Percentiles rank a stretch among this genome's conserved stretches.
These are phyloP conservation scores for Hirtodrosophila alboralis DNA, from an alignment of 2,888 invertebrate genomes.

Conservation along the genomic window DNA sequence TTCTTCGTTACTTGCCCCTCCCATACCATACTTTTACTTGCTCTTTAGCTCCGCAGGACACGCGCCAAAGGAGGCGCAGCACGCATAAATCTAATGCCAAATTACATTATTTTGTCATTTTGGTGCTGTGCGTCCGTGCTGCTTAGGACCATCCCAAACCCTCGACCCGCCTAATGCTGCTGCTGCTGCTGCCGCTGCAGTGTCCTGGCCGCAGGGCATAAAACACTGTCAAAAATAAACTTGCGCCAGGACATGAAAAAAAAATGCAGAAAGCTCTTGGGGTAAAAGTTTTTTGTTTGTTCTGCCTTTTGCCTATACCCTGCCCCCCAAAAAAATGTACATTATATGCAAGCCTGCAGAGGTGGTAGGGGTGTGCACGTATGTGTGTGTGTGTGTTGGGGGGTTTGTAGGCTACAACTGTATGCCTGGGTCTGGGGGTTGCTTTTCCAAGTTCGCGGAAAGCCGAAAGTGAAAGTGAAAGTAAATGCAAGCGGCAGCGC, in stretches of 20 bases:
- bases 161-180: constrained; percentile 2
- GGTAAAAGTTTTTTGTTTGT: constrained; percentile 69
- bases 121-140: constrained; percentile 23
- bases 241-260: constrained; percentile 59
- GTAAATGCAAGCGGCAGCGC: constrained; percentile 73
- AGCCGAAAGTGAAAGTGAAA: constrained; percentile 76
- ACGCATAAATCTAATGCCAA: constrained; percentile 73
- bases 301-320: neutral
- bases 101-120: constrained; percentile 79
- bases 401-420: constrained; percentile 2
- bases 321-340: constrained; percentile 49
- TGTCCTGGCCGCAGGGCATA: constrained; percentile 70
- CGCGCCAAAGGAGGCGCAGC: constrained; percentile 64
- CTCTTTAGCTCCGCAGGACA: constrained; percentile 16
- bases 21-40: neutral
- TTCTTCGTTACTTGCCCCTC: neutral
- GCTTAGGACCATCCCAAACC: neutral
- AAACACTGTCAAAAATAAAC: constrained; percentile 76
- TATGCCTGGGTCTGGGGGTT: constrained; percentile 60
- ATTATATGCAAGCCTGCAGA: constrained; percentile 74
- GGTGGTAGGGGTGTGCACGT: constrained; percentile 10
- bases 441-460: constrained; percentile 60
- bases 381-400: neutral
- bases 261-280: constrained; percentile 78
- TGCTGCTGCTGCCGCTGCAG: constrained; percentile 55